Evolutionary conservation across 2,888 invertebrate species (phyloP), one percentile per base, ranked within the genome.

Genomic region (Oscheius sp.): DNA sequence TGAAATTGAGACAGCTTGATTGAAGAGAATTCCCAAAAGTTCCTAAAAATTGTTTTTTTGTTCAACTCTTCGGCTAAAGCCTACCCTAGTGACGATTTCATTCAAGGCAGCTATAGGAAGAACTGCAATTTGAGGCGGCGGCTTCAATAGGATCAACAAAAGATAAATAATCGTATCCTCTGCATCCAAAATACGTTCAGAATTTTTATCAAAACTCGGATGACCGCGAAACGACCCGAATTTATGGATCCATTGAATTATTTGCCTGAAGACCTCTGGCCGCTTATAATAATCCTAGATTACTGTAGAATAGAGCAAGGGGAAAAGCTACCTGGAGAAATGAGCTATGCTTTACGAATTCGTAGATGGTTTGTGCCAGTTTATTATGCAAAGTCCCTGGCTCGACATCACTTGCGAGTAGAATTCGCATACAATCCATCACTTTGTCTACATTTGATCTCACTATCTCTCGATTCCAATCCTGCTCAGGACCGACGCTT

Each of bases 81-180:
- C 29, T 29, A 27, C 10, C 29, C 6, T 15, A 27, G 10, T 52
- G 25, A n/a, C n/a, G n/a, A n/a, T n/a, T n/a, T n/a, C n/a, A n/a
- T n/a, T n/a, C n/a, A n/a, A n/a, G n/a, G n/a, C n/a, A n/a, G n/a
- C n/a, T 0, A 8, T n/a, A 25, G 23, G 25, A 27, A 52, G 27
- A n/a, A 27, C 29, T 3, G 25, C 1, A 2, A n/a, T n/a, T n/a
- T n/a, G n/a, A n/a, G n/a, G n/a, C n/a, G n/a, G n/a, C n/a, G n/a
- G n/a, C n/a, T n/a, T n/a, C n/a, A n/a, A n/a, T n/a, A n/a, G n/a
- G n/a, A n/a, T n/a, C n/a, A n/a, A n/a, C n/a, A n/a, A 27, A 10
- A 27, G 15, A n/a, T n/a, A 52, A 10, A 52, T 27, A 27, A 52
- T n/a, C 10, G 52, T 52, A 29, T 52, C 52, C 29, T 52, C 52